Evolutionary conservation across 30 jellyfish, hydroid and myxozoan genomes (phyloP), one percentile per base, ranked within the genome.

Genomic region (Morbakka virulenta): DNA sequence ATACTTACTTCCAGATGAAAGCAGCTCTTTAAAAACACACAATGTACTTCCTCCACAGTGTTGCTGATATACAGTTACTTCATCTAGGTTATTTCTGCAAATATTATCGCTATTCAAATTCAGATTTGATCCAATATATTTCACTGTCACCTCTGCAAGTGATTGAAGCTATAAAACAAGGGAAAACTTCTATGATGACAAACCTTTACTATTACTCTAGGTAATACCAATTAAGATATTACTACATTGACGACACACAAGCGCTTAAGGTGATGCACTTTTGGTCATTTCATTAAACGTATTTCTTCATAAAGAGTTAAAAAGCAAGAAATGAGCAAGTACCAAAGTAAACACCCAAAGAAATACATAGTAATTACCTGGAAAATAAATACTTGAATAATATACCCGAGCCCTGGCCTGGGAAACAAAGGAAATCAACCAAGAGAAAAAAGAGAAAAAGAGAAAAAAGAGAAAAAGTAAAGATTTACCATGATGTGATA

Each of bases 41-140:
- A 91, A 86, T 1, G 98, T 91, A 69, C 91, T 91, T 48, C 94
- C 98, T 0, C 98, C 98, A 68, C 98, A 91, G 48, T 91, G 98
- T 64, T 91, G 98, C 69, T 91, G 98, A 32, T 84, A 32, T 1
- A 91, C 89, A 67, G 63, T 95, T 2, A 91, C 81, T 67, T 91
- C 98, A 50, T 78, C 82, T 52, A 84, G 36, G 35, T 86, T 79
- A 72, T 64, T 69, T 17, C 73, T 62, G 20, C 91, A 85, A 62
- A 78, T 79, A 92, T 74, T 65, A 49, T 84, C 96, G 52, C 71
- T 79, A 25, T 93, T 50, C 23, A 82, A 70, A 33, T 85, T 62
- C 48, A 91, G 70, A 4, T 82, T 50, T 14, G 98, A 86, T 23
- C 98, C 98, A 50, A 75, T 47, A 32, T 62, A 91, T 64, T 80